These are phyloP conservation scores for Hofmannophila pseudospretella DNA, from an alignment of 2,888 invertebrate species.

Conservation along the genomic window DNA sequence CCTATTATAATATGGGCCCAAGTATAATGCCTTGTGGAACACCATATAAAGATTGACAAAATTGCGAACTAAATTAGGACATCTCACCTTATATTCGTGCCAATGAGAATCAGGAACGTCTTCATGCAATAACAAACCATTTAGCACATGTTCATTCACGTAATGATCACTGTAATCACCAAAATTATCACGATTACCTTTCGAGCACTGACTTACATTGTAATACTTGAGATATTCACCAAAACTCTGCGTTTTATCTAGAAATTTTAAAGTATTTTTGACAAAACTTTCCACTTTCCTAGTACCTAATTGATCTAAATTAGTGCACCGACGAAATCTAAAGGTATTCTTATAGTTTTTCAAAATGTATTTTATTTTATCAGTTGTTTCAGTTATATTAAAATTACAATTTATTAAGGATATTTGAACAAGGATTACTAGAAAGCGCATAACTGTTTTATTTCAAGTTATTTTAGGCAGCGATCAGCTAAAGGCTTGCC, in stretches of 20 bases:
- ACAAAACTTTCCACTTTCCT: conserved; percentile 27
- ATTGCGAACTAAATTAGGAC: too few relatives aligned
- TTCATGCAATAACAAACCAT: conserved; percentile 41
- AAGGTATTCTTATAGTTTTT: conserved; percentile 26
- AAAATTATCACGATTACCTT: conserved; percentile 4
- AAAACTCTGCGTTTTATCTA: conserved; percentile 35
- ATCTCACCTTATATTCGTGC: conserved; percentile 58
- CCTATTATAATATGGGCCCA: too few relatives aligned
- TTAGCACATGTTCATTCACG: conserved; percentile 33
- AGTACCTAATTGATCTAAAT: background rate
- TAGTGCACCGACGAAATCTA: conserved; percentile 25
- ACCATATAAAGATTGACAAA: too few relatives aligned
- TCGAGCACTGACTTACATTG: conserved; percentile 40
- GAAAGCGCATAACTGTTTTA: conserved; percentile 20
- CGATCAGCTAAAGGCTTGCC: too few relatives aligned
- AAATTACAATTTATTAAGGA: conserved; percentile 23
- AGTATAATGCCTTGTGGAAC: background rate
- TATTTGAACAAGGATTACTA: conserved; percentile 31
- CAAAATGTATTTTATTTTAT: conserved; percentile 31
- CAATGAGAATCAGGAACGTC: conserved; percentile 51
- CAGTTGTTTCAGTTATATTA: conserved; percentile 30
- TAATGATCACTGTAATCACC: conserved; percentile 21
- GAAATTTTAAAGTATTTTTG: conserved; percentile 28
- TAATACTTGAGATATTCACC: conserved; percentile 33
- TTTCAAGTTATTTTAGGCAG: too few relatives aligned